A percentile compares a stretch with the other conserved stretches of the same genome.
Conservation (phyloP, 2,888 invertebrate genomes). For the Muscina levida region DNA sequence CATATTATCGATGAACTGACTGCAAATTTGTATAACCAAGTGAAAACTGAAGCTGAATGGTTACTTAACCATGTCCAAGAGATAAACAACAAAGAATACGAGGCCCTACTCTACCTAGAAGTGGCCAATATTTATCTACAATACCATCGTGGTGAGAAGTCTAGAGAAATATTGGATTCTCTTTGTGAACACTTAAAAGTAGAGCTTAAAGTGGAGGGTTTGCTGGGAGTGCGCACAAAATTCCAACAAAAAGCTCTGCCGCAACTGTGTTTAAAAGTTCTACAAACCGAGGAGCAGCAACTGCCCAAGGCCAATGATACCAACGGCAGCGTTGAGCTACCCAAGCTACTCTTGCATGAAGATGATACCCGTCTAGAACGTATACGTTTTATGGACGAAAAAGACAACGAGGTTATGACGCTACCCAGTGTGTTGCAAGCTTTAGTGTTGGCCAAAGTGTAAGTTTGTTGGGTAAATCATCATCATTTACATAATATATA, state of each 20-base stretch:
- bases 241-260: constrained; percentile 91
- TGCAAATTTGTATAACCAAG: constrained; percentile 82
- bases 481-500: not conserved
- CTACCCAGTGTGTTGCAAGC: constrained; percentile 88
- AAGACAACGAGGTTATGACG: constrained; percentile 80
- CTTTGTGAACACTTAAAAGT: constrained; percentile 85
- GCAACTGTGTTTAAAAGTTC: constrained; percentile 89
- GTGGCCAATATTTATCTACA: constrained; percentile 85
- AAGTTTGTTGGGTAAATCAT: constrained; percentile 77
- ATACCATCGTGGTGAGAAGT: constrained; percentile 87
- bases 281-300: constrained; percentile 79
- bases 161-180: constrained; percentile 84
- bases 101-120: constrained; percentile 81
- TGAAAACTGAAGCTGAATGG: constrained; percentile 68
- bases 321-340: constrained; percentile 81
- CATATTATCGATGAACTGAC: constrained; percentile 88
- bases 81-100: constrained; percentile 76
- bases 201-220: constrained; percentile 86
- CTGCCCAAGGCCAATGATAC: constrained; percentile 74
- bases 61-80: constrained; percentile 72
- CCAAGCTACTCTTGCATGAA: constrained; percentile 86
- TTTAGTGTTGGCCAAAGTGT: constrained; percentile 89
- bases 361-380: constrained; percentile 93
- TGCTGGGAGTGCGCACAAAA: constrained; percentile 93
- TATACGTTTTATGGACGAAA: constrained; percentile 85